Evolutionary conservation across 2,888 invertebrate genomes (phyloP), one percentile per base, ranked within the genome.

Genomic region (Xanthia icteritia): DNA sequence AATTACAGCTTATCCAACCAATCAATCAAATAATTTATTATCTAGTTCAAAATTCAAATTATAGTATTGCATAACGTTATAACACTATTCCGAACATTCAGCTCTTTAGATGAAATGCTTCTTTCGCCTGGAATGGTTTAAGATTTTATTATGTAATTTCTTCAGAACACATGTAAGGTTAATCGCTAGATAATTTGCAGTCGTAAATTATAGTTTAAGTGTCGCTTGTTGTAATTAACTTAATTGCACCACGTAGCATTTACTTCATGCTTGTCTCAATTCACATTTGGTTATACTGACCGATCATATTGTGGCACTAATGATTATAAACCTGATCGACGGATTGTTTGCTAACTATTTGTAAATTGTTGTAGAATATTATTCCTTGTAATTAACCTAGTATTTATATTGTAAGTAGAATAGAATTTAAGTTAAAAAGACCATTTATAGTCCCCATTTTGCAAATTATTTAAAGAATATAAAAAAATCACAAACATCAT

Each of bases 201-300:
- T 77, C 39, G 63, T 74, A 74, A 77, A 77, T 86, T 60, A 67
- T n/a, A 48, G 51, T 61, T 51, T 69, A 73, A 72, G 45, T 63
- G 70, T 68, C 56, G 83, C 71, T 68, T 79, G 70, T 77, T 79
- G 73, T 76, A 66, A 81, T 80, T 83, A 75, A 75, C 45, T 61
- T 67, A 64, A 61, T 69, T 75, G 74, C 76, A 78, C 69, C 51
- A 45, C 56, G 71, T 71, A 77, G 51, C 76, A 74, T 77, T 76
- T 60, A 73, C 56, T 76, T 76, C 56, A 81, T 67, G 76, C 86
- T 77, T 87, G 66, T 82, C 68, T 71, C 56, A 72, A 79, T 69
- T 64, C 54, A 73, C 67, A 76, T 65, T 77, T 67, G 20, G 58
- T 67, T 65, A 66, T 66, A 56, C 36, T 84, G 58, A 68, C 23